Evolutionary conservation across 2,888 invertebrate species (phyloP), one percentile per base, ranked within the genome.

Genomic region (Ophioninae sp.): DNA sequence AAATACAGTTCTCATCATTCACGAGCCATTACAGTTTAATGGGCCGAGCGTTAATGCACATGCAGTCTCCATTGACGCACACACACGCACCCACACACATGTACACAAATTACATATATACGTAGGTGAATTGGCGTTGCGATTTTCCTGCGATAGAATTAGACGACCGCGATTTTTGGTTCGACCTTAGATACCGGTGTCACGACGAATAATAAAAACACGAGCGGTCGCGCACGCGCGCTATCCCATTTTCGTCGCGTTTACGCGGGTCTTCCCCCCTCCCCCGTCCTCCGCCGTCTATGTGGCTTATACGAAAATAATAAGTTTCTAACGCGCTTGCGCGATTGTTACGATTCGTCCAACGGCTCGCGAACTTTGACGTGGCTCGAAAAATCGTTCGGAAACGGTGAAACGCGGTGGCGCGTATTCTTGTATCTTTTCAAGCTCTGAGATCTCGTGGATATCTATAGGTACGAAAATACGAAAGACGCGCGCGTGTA

Each of bases 11-110:
- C 59, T 79, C 76, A 79, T 81, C 74, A 68, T 82, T 82, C 79
- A 73, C 68, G 50, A 84, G 76, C 81, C 81, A 81, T 84, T 82
- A 73, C 69, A 76, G 61, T 76, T 84, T 75, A 79, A 76, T 81
- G 70, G 75, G 69, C 44, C 65, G 30, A 23, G 56, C 41, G 30
- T 39, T 56, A 41, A 68, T 30, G 56, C 23, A 68, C n/a, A 44
- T 23, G 62, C 13, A 50, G 41, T 37, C 6, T 13, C 50, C 50
- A 30, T 30, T 30, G 17, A 50, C 41, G 30, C 37, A 65, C 44
- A 44, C 20, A 50, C 30, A 68, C 10, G 59, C 6, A 44, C n/a
- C n/a, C 44, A 69, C 6, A 20, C 41, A 37, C 10, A 62, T 62
- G 37, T 50, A 41, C 37, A 69, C 7, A 50, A 13, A 44, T 7